Evolutionary conservation across 2,888 invertebrate species (phyloP).

Genomic region (Heliconius hortense): DNA sequence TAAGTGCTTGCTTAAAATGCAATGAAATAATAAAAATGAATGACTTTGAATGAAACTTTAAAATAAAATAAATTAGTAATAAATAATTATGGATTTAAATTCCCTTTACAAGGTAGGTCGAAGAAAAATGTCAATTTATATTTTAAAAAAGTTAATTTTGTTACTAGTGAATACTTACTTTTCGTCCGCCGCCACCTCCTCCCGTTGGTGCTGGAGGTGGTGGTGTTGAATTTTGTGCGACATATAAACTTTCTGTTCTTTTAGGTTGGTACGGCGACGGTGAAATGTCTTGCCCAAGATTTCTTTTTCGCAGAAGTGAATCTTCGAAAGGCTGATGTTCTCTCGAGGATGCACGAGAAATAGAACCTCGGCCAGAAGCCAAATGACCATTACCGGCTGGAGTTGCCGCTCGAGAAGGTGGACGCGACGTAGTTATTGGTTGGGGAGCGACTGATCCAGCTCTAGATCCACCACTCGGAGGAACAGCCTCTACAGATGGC

Average conservation of each 20-base stretch:
- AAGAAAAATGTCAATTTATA: background rate
- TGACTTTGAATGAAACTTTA: too few relatives aligned
- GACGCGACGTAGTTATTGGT: constrained; percentile 86
- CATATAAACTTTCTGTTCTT: constrained; percentile 94
- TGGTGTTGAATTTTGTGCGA: constrained; percentile 76
- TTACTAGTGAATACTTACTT: constrained; percentile 54
- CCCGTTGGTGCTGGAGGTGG: constrained; percentile 68
- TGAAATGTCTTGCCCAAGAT: constrained; percentile 93
- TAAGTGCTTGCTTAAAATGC: too few relatives aligned
- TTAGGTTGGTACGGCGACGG: constrained; percentile 94
- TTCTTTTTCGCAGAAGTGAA: constrained; percentile 89
- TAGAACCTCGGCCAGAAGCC: constrained; percentile 83
- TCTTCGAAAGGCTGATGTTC: constrained; percentile 89
- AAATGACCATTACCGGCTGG: constrained; percentile 85
- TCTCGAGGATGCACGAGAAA: constrained; percentile 73
- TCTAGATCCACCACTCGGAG: constrained; percentile 80
- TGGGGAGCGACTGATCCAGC: constrained; percentile 89
- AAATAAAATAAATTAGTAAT: too few relatives aligned
- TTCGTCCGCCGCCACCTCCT: constrained; percentile 70
- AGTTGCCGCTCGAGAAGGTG: constrained; percentile 77
- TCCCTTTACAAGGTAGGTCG: background rate
- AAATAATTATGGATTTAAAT: background rate
- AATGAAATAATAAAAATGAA: too few relatives aligned
- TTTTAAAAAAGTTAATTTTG: background rate
- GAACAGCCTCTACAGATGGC: constrained; percentile 87